phyloP scores from a whole-genome alignment of 2,113 vertebrate genomes.

The Mionectes macconnelli region DNA sequence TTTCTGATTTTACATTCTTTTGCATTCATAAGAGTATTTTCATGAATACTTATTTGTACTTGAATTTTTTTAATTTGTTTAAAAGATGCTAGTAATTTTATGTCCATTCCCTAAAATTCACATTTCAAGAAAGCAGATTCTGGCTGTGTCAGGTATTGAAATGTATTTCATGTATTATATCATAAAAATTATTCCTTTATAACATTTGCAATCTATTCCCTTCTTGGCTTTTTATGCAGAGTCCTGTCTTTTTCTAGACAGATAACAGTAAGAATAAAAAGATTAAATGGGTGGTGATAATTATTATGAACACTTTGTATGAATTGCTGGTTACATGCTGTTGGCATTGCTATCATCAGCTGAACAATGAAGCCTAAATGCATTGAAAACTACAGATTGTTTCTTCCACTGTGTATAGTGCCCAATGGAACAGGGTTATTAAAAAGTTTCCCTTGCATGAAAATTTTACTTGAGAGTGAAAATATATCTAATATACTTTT shows the following conservation, averaged over 20 bases:
- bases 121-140: not conserved
- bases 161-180: not conserved
- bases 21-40: not conserved
- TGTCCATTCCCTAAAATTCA: not conserved
- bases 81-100: not conserved
- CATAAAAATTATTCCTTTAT: not conserved
- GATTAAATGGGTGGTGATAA: not conserved
- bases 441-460: not conserved
- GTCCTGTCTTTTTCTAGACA: not conserved
- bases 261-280: not conserved
- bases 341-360: not conserved
- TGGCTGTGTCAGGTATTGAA: not conserved
- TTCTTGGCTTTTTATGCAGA: not conserved
- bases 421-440: not conserved
- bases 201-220: not conserved
- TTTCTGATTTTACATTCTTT: conserved; percentile 2
- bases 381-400: not conserved
- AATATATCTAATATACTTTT: not conserved
- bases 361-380: not conserved
- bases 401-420: not conserved
- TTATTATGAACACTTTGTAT: not conserved
- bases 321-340: not conserved
- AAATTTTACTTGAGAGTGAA: not conserved
- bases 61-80: not conserved
- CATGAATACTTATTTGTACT: not conserved